phyloP scores from a whole-genome alignment of 2,113 vertebrate genomes.

The Zosterops pallidus region DNA sequence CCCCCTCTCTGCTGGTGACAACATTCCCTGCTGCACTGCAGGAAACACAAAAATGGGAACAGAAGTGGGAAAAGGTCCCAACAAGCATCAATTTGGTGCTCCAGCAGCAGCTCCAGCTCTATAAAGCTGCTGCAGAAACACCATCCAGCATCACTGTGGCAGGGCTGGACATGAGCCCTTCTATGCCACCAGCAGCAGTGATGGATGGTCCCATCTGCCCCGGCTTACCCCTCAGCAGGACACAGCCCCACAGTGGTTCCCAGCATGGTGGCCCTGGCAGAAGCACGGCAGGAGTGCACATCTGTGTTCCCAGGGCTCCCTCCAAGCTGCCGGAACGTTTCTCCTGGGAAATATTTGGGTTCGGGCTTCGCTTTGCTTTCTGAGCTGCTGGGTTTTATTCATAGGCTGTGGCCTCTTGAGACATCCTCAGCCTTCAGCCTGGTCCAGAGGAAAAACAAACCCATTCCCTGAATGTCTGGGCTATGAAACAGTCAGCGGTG shows the following conservation, averaged over 20 bases:
- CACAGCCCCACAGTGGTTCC: neutral
- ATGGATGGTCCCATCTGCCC: neutral
- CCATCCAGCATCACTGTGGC: neutral
- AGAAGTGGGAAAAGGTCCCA: neutral
- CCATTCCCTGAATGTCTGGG: neutral
- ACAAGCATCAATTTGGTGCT: accelerated
- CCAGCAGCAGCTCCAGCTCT: neutral
- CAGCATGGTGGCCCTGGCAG: neutral
- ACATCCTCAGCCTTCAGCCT: neutral
- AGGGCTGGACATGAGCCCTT: neutral
- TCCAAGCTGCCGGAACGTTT: neutral
- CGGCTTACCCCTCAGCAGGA: accelerated
- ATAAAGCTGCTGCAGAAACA: neutral
- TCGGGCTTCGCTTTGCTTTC: neutral
- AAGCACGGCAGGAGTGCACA: slow-evolving; percentile 40
- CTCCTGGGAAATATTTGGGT: slow-evolving; percentile 55
- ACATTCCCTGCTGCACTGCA: neutral
- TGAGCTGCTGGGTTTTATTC: slow-evolving; percentile 13
- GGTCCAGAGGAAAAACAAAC: slow-evolving; percentile 26
- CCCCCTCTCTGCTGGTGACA: neutral
- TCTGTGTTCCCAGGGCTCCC: slow-evolving; percentile 59
- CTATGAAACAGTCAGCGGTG: neutral
- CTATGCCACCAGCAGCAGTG: neutral
- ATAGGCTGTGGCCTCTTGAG: slow-evolving; percentile 28
- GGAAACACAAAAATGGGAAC: neutral